Conservation (phyloP, 2,113 vertebrate genomes). For the Psettodes erumei region DNA sequence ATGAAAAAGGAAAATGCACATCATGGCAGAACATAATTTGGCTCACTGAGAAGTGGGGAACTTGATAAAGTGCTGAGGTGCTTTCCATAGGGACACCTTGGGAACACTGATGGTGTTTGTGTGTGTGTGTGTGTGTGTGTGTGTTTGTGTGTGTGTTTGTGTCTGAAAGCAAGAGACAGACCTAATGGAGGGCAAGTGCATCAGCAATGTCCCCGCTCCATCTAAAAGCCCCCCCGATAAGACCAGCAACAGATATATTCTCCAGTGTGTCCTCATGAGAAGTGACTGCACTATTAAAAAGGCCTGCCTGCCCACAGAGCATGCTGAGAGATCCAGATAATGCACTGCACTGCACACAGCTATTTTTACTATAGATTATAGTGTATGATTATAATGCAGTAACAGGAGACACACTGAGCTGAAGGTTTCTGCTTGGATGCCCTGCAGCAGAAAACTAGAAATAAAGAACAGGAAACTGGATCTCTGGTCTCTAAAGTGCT, state of each 20-base stretch:
- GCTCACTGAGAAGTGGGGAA: constrained; percentile 31
- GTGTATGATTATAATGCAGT: constrained; percentile 34
- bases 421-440: not conserved
- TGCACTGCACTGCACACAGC: constrained; percentile 36
- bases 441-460: not conserved
- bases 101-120: constrained; percentile 3
- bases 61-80: constrained; percentile 66
- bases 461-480: not conserved
- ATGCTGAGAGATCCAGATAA: constrained; percentile 54
- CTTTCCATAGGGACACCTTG: constrained; percentile 60
- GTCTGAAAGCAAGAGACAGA: not conserved
- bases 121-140: constrained; percentile 21
- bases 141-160: not conserved
- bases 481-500: not conserved
- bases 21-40: constrained; percentile 62
- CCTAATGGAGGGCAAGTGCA: constrained; percentile 30
- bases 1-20: constrained; percentile 65
- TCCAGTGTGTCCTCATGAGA: constrained; percentile 58
- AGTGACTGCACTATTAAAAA: constrained; percentile 69
- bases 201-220: constrained; percentile 37
- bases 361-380: constrained; percentile 61
- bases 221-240: constrained; percentile 59
- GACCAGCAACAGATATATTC: constrained; percentile 56
- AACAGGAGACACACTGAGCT: constrained; percentile 16
- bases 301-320: constrained; percentile 25